These are phyloP conservation scores for Argynnis bischoffii DNA, from an alignment of 2,888 invertebrate genomes.

Conservation along the genomic window DNA sequence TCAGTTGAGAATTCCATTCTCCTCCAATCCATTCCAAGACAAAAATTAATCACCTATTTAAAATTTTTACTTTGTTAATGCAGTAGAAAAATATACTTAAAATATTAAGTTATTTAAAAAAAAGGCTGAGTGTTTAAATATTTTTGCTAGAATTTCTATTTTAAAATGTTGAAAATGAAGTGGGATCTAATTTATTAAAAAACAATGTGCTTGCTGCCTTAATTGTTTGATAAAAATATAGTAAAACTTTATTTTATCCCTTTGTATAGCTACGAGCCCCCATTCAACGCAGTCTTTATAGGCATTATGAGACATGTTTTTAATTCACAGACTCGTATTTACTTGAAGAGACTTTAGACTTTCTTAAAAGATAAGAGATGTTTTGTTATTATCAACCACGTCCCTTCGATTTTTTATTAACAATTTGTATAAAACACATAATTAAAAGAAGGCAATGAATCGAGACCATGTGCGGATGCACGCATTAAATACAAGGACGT, in stretches of 20 bases:
- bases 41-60: constrained; percentile 27
- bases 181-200: no score
- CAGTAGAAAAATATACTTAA: not conserved
- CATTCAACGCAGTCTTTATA: no score
- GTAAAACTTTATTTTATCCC: no score
- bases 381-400: not conserved
- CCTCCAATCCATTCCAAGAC: constrained; percentile 36
- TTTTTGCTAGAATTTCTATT: no score
- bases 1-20: constrained; percentile 35
- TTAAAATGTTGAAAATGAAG: no score
- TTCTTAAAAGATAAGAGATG: not conserved
- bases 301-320: not conserved
- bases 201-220: no score
- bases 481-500: constrained; percentile 68
- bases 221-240: no score
- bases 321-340: not conserved
- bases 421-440: constrained; percentile 33
- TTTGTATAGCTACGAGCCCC: no score
- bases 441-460: constrained; percentile 44
- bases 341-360: not conserved
- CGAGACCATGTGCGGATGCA: constrained; percentile 59
- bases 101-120: not conserved
- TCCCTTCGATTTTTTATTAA: constrained; percentile 12
- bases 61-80: constrained; percentile 4
- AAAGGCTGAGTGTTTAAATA: no score